Conservation (phyloP, 2,797 vertebrate genomes). For the Propithecus perrieri region DNA sequence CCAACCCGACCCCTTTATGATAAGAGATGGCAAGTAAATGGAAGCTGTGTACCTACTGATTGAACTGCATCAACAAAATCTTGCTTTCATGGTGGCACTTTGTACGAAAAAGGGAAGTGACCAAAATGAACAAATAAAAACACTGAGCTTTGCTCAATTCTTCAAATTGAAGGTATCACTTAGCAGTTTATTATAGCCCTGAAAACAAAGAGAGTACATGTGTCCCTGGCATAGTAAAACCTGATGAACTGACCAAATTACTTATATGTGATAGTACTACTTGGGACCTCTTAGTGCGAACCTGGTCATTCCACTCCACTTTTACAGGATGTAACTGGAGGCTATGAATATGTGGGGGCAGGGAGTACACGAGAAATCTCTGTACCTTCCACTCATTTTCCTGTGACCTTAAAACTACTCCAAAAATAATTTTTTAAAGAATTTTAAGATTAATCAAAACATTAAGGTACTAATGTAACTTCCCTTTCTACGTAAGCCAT, state of each 20-base stretch:
- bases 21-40: neutral
- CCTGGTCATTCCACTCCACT: neutral
- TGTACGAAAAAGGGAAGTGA: neutral
- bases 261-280: neutral
- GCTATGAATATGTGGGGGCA: no score
- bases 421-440: conserved; percentile 22
- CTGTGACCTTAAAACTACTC: neutral
- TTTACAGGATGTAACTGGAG: neutral
- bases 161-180: conserved; percentile 20
- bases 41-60: neutral
- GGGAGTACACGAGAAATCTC: neutral
- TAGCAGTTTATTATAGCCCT: neutral
- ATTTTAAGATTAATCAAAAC: neutral
- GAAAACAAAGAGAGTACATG: neutral
- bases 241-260: neutral
- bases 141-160: neutral
- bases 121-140: neutral
- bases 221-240: neutral
- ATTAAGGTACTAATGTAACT: neutral
- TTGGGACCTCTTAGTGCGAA: neutral
- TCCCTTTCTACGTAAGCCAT: neutral
- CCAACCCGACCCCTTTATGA: neutral
- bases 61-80: neutral
- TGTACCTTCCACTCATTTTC: neutral
- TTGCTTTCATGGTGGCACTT: neutral